Evolutionary conservation across 2,113 vertebrate genomes (phyloP).

Genomic region (Protobothrops mucrosquamatus): DNA sequence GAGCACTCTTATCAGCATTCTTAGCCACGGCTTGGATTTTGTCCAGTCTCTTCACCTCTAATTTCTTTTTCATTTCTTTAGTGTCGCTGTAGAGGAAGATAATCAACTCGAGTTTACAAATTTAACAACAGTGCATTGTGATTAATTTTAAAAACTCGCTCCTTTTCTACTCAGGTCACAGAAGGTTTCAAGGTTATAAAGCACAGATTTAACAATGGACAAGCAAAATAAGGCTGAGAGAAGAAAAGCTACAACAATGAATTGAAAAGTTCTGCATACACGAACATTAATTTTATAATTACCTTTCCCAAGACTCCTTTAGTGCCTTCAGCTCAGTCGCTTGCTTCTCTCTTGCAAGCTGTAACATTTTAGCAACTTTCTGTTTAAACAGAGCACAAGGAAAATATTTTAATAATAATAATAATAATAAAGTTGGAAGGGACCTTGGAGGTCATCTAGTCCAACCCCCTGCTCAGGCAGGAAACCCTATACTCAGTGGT

Average conservation of each 20-base stretch:
- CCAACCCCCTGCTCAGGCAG: not conserved
- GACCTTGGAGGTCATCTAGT: not conserved
- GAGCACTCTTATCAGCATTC: conserved; percentile 75
- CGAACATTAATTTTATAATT: not conserved
- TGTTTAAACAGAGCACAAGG: conserved; percentile 53
- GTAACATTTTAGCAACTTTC: conserved; percentile 84
- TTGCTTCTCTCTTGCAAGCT: conserved; percentile 87
- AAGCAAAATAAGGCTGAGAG: not conserved
- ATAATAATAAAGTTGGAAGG: not conserved
- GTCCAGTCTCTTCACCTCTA: conserved; percentile 72
- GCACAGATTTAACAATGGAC: not conserved
- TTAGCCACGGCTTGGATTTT: conserved; percentile 71
- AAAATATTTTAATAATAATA: too few species aligned
- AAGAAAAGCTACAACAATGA: not conserved
- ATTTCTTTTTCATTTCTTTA: conserved; percentile 85
- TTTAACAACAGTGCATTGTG: not conserved
- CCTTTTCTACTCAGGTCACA: not conserved
- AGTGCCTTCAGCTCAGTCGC: conserved; percentile 78
- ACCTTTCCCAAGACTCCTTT: conserved; percentile 78
- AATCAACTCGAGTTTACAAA: not conserved
- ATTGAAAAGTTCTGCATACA: not conserved
- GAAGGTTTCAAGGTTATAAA: rapidly evolving
- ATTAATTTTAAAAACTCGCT: not conserved
- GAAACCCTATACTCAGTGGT: not conserved
- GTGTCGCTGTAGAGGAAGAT: conserved; percentile 72